A percentile compares a stretch with the other conserved stretches of the same genome.
These are phyloP conservation scores for Hyperopisus bebe DNA, from an alignment of 2,113 vertebrate genomes.

Conservation along the genomic window DNA sequence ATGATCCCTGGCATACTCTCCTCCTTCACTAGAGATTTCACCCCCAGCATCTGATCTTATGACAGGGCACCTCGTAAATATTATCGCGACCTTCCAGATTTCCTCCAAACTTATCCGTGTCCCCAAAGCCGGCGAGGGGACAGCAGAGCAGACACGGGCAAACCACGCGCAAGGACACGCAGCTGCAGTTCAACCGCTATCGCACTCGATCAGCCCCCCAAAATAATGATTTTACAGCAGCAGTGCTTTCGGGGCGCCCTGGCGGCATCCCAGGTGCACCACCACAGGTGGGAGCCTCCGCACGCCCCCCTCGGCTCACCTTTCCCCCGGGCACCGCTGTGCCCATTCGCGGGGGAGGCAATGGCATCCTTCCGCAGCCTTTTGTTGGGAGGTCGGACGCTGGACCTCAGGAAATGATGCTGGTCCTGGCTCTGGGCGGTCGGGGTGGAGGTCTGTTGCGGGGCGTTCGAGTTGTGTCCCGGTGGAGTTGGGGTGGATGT, in stretches of 20 bases:
- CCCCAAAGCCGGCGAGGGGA: neutral
- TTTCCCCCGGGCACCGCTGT: constrained; percentile 71
- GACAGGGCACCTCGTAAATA: neutral
- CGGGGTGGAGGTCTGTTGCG: constrained; percentile 54
- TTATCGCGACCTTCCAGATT: neutral
- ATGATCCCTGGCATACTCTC: neutral
- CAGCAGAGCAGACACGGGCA: neutral
- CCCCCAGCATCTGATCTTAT: neutral
- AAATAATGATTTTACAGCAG: neutral
- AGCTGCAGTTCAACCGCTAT: neutral
- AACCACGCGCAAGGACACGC: neutral
- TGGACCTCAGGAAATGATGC: constrained; percentile 97
- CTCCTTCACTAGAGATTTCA: neutral
- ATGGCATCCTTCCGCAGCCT: constrained; percentile 88
- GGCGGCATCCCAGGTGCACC: constrained; percentile 18
- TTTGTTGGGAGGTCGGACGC: constrained; percentile 94
- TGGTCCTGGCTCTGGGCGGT: constrained; percentile 80
- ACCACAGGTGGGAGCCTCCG: constrained; percentile 33
- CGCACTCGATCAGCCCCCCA: neutral
- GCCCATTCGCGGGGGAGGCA: constrained; percentile 69
- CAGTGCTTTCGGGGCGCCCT: neutral
- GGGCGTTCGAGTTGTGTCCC: constrained; percentile 41
- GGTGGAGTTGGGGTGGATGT: constrained; percentile 48
- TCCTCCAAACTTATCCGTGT: neutral
- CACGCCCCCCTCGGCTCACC: constrained; percentile 54